Base-by-base conservation (phyloP, 1,140 invertebrate genomes). In the Aphelenchoides besseyi region DNA sequence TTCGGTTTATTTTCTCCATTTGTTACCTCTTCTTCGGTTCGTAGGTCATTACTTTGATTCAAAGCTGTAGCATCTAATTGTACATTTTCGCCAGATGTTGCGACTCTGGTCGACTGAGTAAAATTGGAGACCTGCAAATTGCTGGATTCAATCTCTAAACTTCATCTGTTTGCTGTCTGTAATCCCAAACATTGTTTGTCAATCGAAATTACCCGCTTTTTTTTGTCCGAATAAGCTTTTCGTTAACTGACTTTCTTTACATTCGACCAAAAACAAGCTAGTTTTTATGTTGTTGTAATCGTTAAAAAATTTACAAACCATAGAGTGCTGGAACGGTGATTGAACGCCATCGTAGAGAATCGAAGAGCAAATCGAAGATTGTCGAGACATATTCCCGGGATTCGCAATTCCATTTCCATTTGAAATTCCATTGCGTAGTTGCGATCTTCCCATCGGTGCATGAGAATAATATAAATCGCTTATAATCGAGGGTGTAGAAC, bases 341-440 rank as follows among this genome's bases (percentile, higher is more conserved):
- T 66, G 63, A 2, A 66, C 16, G 12, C 63, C 63, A 8, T 66
- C 63, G 36, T 41, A 66, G 63, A 66, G 32, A 30, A 66, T 35
- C 12, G 63, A 66, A 18, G 63, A 66, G 36, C 63, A 66, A 23
- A 37, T n/a, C 12, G 63, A 66, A 23, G 30, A 29, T n/a, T 37
- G 30, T 26, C 63, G 1, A 1, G 12, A 26, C n/a, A 32, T 33
- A 33, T 61, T 61, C n/a, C 1, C n/a, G 59, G 16, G n/a, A 18
- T n/a, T 61, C 30, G 59, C 16, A n/a, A 36, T n/a, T 30, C 59
- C 59, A 36, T 48, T 48, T 23, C 41, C 41, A 33, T 8, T 59
- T 33, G 55, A 5, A 33, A 59, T 23, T 8, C 16, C 63, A 0
- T 33, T 16, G 12, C 32, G 12, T 16, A 41, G n/a, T 30, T 29